Evolutionary conservation across 1,140 invertebrate species (phyloP).

Genomic region (Orussus abietinus): DNA sequence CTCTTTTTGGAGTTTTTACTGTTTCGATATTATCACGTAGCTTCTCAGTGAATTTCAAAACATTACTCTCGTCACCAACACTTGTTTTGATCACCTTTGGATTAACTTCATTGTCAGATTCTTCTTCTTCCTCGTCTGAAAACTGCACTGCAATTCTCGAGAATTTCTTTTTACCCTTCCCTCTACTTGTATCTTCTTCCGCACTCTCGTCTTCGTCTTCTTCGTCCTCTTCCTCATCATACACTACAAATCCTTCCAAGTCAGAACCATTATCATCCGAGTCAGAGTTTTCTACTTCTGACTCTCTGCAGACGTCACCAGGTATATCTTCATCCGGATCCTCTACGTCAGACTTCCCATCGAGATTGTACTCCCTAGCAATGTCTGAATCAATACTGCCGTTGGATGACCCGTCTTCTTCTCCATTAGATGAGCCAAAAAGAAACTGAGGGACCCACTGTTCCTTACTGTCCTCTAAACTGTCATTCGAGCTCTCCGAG

Average conservation of each 20-base stretch:
- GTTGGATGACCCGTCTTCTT: conserved; percentile 7
- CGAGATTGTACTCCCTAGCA: conserved; percentile 35
- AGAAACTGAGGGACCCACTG: too few species aligned
- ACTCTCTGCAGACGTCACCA: conserved; percentile 36
- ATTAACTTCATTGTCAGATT: background rate
- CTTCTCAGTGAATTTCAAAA: background rate
- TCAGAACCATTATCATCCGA: conserved; percentile 33
- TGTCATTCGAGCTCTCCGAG: too few species aligned
- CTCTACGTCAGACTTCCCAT: conserved; percentile 18
- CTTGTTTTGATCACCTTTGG: too few species aligned
- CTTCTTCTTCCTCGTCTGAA: background rate
- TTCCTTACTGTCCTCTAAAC: too few species aligned
- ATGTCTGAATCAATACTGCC: conserved; percentile 32
- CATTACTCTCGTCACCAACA: background rate
- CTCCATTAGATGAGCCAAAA: too few species aligned
- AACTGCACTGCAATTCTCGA: background rate
- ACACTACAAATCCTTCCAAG: conserved; percentile 34
- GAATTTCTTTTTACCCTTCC: conserved; percentile 6
- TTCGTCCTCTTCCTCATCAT: conserved; percentile 26
- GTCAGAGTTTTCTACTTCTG: conserved; percentile 35
- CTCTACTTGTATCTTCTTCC: conserved; percentile 4
- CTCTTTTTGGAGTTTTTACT: conserved; percentile 1
- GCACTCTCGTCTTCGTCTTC: conserved; percentile 8
- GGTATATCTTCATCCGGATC: conserved; percentile 37
- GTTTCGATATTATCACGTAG: background rate